Base-by-base conservation (phyloP, 2,113 vertebrate species). In the Motacilla tschutschensis region DNA sequence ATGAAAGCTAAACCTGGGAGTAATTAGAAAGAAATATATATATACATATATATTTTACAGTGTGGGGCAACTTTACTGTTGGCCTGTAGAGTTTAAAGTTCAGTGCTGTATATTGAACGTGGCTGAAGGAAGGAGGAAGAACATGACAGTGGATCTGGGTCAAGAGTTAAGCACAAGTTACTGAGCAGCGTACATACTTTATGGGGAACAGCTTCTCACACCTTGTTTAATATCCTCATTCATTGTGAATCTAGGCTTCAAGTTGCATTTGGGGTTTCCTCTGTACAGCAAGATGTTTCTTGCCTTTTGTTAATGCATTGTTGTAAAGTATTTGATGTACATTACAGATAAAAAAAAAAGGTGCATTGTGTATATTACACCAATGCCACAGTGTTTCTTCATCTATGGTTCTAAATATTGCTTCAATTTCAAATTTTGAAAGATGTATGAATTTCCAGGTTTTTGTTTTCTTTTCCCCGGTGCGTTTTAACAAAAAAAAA, bases 301-400 rank as follows among this genome's bases (percentile, higher is more conserved):
- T 98, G 98, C 98, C 97, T 98, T 98, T 98, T 99, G 98, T 98
- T 98, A 97, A 98, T 98, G 98, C 98, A 98, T 98, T 97, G 98
- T 98, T 99, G 98, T 99, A 98, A 98, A 99, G 98, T 99, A 98
- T 98, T 99, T 98, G 98, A 97, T 98, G 98, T 98, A 98, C 98
- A 98, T 98, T 98, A 98, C 96, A 97, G 98, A 98, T 96, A 96
- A 97, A 97, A 91, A 96, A 89, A 92, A 91, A 91, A 64, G 95
- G 96, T 96, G 97, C 98, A 97, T 97, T 98, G 98, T 99, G 98
- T 98, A 98, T 98, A 98, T 98, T 98, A 98, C 98, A 99, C 98
- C 95, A 97, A 98, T 98, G 97, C 98, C 94, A 96, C 96, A 89
- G 97, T 98, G 97, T 97, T 97, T 97, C 97, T 97, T 97, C 96